Evolutionary conservation across 2,113 vertebrate species (phyloP), one percentile per base, ranked within the genome.

Genomic region (Microcebus murinus): DNA sequence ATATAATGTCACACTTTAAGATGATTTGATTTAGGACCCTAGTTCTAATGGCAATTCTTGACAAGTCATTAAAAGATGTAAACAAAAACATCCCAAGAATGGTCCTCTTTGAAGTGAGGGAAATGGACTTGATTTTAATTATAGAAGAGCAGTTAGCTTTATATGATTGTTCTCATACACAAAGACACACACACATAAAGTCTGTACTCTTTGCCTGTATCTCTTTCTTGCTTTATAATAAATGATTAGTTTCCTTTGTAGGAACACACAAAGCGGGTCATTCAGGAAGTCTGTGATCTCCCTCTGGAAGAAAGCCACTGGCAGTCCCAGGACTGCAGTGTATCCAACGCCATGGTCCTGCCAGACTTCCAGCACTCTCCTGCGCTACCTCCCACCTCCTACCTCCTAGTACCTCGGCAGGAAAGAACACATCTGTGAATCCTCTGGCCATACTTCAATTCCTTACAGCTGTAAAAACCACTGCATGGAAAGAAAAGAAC

Each of bases 381-480:
- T 23, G 27, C 48, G 20, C 68, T 52, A 63, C 95, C 94, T 55
- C 87, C 95, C 48, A 50, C 42, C 11, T 55, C 67, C 95, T 82
- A 42, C 76, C 91, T 84, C 97, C 77, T 42, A 91, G 94, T 83
- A 98, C 93, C 94, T 98, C 98, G 87, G 90, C 80, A 92, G 97
- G 97, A 98, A 98, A 97, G 95, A 95, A 98, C 96, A 98, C 97
- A 98, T 98, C 98, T 98, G 98, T 97, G 96, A 98, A 98, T 97
- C 97, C 85, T 97, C 98, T 98, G 98, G 98, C 96, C 76, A 29
- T 17, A 86, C 81, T 96, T 98, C 98, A 84, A 91, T 96, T 97
- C 97, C 96, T 98, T 96, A 98, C 98, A 98, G 98, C 98, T 99
- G 98, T 97, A 98, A 98, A 98, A 98, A 98, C 98, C 97, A 97